phyloP scores from a whole-genome alignment of 1,140 invertebrate species.

The Procambarus virginalis region DNA sequence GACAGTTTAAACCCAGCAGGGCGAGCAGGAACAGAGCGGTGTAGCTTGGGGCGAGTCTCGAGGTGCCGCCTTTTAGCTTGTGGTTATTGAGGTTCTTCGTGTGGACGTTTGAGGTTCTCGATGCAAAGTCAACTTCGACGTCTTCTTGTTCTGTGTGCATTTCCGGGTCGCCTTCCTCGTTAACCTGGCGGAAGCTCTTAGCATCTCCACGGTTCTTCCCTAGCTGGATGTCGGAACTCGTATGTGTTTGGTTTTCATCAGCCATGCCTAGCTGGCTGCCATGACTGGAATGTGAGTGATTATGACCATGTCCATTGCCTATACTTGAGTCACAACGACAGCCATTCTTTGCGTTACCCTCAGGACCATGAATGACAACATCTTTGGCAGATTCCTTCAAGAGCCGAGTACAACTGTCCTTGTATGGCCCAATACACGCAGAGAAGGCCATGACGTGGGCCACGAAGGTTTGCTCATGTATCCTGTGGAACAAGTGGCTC shows the following conservation, averaged over 20 bases:
- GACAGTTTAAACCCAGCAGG: too few species aligned
- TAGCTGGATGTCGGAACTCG: background rate
- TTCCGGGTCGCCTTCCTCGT: background rate
- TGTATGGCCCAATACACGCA: conserved; percentile 16
- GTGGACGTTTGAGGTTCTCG: background rate
- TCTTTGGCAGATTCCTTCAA: background rate
- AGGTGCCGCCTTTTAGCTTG: background rate
- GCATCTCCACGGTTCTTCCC: background rate
- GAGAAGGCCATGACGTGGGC: conserved; percentile 27
- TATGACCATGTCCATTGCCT: too few species aligned
- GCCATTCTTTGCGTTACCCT: too few species aligned
- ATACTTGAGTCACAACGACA: too few species aligned
- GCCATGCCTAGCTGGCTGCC: background rate
- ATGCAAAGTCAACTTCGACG: background rate
- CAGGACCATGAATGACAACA: background rate
- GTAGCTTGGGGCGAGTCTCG: background rate
- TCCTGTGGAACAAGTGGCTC: conserved; percentile 15
- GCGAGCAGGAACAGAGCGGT: background rate
- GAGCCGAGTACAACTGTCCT: background rate
- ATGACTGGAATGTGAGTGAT: too few species aligned
- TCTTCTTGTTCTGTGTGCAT: background rate
- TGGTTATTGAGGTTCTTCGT: background rate
- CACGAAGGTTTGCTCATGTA: conserved; percentile 18
- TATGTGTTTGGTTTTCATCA: background rate
- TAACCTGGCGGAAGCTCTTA: background rate